Evolutionary conservation across 1,140 invertebrate genomes (phyloP).

Genomic region (Sminthurinus signatus): DNA sequence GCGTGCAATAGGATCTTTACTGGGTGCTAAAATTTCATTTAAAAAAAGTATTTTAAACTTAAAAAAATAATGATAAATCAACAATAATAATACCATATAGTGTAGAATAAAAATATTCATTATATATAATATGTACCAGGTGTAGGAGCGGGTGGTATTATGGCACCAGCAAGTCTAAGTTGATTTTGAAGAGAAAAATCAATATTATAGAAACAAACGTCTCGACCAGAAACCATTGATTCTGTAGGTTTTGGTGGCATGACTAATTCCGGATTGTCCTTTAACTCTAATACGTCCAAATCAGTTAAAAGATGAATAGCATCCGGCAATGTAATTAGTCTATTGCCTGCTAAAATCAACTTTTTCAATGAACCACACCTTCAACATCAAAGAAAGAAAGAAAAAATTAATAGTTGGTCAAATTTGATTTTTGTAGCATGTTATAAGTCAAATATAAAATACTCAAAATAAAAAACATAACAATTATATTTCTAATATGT

Average conservation of each 20-base stretch:
- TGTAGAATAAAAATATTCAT: constrained; percentile 8
- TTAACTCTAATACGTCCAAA: constrained; percentile 77
- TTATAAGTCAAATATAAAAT: too few relatives aligned
- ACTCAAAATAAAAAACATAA: too few relatives aligned
- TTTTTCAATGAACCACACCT: constrained; percentile 95
- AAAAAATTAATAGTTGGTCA: too few relatives aligned
- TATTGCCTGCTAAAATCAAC: constrained; percentile 86
- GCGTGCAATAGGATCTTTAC: constrained; percentile 83
- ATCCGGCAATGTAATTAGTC: constrained; percentile 92
- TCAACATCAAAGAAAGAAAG: too few relatives aligned
- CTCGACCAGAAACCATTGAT: constrained; percentile 63
- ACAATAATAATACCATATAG: too few relatives aligned
- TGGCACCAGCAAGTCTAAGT: constrained; percentile 82
- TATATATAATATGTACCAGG: constrained; percentile 43
- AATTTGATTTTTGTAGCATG: too few relatives aligned
- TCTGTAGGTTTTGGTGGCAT: constrained; percentile 95
- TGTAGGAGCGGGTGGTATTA: constrained; percentile 49
- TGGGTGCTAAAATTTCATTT: constrained; percentile 47
- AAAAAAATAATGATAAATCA: too few relatives aligned
- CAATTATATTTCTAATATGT: too few relatives aligned
- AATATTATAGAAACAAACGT: constrained; percentile 95
- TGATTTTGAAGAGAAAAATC: constrained; percentile 97
- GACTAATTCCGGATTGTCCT: constrained; percentile 89
- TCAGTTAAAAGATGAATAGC: constrained; percentile 93
- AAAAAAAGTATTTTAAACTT: too few relatives aligned